phyloP scores from a whole-genome alignment of 2,113 vertebrate species.

The Poeciliopsis prolifica region DNA sequence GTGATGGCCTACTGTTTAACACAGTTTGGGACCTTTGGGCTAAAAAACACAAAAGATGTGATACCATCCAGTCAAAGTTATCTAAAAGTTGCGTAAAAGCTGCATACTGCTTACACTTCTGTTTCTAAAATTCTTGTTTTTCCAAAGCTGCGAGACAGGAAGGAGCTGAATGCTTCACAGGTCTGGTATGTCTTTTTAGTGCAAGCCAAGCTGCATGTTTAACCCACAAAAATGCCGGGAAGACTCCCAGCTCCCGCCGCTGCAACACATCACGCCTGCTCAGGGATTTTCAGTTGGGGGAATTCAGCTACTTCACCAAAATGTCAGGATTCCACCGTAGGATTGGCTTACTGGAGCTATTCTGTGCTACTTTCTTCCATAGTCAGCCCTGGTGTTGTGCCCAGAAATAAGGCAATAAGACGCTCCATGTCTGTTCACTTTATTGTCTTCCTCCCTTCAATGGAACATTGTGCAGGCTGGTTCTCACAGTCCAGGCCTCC shows the following conservation, averaged over 20 bases:
- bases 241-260: slow-evolving; percentile 64
- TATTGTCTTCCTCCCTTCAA: slow-evolving; percentile 71
- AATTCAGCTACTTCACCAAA: slow-evolving; percentile 63
- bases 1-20: slow-evolving; percentile 11
- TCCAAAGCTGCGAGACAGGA: slow-evolving; percentile 64
- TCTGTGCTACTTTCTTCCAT: slow-evolving; percentile 24
- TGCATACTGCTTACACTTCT: slow-evolving; percentile 13
- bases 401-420: slow-evolving; percentile 38
- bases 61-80: neutral
- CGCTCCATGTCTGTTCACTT: slow-evolving; percentile 50
- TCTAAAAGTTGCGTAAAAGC: slow-evolving; percentile 11
- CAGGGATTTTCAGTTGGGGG: slow-evolving; percentile 53
- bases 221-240: slow-evolving; percentile 74
- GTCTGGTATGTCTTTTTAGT: slow-evolving; percentile 77
- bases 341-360: slow-evolving; percentile 28
- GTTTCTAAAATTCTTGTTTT: slow-evolving; percentile 51
- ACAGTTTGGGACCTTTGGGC: neutral
- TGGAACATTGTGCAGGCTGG: slow-evolving; percentile 69
- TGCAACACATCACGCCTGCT: slow-evolving; percentile 54
- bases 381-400: slow-evolving; percentile 27
- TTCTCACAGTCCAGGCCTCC: slow-evolving; percentile 57
- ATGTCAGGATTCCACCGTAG: slow-evolving; percentile 54
- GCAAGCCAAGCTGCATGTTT: slow-evolving; percentile 71
- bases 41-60: slow-evolving; percentile 6
- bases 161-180: slow-evolving; percentile 66